phyloP scores from a whole-genome alignment of 2,113 vertebrate species.

The Cichladusa arquata region DNA sequence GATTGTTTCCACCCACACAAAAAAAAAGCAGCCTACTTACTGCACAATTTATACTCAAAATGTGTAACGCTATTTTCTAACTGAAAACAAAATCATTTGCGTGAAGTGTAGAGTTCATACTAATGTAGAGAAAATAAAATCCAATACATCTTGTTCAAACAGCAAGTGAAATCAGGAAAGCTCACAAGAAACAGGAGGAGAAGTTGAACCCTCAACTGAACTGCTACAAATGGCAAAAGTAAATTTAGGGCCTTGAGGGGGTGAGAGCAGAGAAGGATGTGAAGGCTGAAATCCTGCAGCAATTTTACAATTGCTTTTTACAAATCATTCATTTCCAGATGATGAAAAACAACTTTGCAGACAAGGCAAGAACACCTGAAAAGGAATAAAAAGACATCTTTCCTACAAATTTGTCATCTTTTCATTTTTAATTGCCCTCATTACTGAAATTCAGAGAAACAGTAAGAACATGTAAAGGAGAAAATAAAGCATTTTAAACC shows the following conservation, averaged over 20 bases:
- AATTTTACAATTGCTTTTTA: conserved; percentile 28
- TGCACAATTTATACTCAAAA: conserved; percentile 9
- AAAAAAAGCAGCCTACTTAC: neutral
- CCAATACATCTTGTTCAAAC: neutral
- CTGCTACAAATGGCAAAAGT: conserved; percentile 27
- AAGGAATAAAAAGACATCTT: neutral
- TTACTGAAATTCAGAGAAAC: neutral
- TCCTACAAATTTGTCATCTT: neutral
- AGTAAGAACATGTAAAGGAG: neutral
- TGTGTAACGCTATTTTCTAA: conserved; percentile 21
- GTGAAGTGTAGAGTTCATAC: neutral
- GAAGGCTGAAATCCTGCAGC: conserved; percentile 8
- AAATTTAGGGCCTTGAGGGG: conserved; percentile 26
- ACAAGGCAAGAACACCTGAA: conserved; percentile 19
- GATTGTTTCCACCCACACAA: conserved; percentile 40
- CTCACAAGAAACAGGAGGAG: neutral
- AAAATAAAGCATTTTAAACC: neutral
- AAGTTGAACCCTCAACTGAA: conserved; percentile 39
- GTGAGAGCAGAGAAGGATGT: conserved; percentile 1
- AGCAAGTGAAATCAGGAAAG: conserved; percentile 3
- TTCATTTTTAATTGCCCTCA: neutral
- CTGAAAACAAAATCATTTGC: conserved; percentile 27
- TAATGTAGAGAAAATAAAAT: conserved; percentile 18
- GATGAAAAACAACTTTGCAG: neutral
- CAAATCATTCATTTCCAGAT: conserved; percentile 20